phyloP scores from a whole-genome alignment of 2,113 vertebrate species.

The Caracal caracal region DNA sequence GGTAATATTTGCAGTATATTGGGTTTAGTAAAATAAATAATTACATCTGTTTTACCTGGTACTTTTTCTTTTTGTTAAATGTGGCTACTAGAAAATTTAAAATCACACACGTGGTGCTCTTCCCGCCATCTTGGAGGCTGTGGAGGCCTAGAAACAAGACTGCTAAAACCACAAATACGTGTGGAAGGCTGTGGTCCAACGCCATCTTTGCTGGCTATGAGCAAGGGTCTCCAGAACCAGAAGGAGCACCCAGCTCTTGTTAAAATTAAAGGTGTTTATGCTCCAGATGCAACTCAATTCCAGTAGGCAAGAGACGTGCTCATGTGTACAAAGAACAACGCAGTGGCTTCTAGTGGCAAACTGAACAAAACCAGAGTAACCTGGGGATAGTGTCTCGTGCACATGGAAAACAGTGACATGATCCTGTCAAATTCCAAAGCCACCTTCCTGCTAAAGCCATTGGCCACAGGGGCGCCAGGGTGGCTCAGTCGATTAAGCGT shows the following conservation, averaged over 20 bases:
- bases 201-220: not conserved
- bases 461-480: too few relatives aligned
- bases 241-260: not conserved
- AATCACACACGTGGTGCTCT: not conserved
- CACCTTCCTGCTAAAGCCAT: not conserved
- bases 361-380: not conserved
- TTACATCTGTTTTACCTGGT: not conserved
- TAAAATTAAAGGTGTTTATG: not conserved
- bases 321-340: not conserved
- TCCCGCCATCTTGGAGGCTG: not conserved
- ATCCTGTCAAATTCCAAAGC: not conserved
- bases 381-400: not conserved
- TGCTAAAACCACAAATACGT: not conserved
- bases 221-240: not conserved
- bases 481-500: too few relatives aligned
- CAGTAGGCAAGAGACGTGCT: not conserved
- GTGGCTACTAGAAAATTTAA: not conserved
- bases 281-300: not conserved
- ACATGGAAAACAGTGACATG: not conserved
- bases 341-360: not conserved
- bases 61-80: not conserved
- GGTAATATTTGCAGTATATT: not conserved
- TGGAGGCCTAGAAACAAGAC: not conserved
- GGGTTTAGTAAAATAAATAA: not conserved
- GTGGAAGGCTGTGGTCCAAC: not conserved